These are phyloP conservation scores for Lysandra coridon DNA, from an alignment of 2,888 invertebrate genomes.

Conservation along the genomic window DNA sequence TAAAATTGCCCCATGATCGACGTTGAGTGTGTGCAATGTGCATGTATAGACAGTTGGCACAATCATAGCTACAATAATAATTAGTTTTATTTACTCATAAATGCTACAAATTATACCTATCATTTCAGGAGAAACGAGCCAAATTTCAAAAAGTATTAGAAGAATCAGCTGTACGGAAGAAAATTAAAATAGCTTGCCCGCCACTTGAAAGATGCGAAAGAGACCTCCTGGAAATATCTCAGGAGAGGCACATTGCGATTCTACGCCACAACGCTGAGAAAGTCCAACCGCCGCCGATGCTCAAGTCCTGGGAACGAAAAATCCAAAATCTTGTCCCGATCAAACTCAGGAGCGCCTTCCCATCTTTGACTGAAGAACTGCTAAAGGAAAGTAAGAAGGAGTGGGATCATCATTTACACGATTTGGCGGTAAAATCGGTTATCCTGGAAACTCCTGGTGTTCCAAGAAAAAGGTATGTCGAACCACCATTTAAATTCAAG, in stretches of 20 bases:
- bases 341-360: constrained; percentile 79
- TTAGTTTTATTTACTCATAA: neutral
- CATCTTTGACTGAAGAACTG: constrained; percentile 73
- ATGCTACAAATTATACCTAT: constrained; percentile 31
- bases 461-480: constrained; percentile 66
- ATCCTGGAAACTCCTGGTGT: constrained; percentile 81
- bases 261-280: constrained; percentile 80
- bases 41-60: too few species aligned
- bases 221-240: constrained; percentile 71
- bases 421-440: constrained; percentile 83
- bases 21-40: too few species aligned
- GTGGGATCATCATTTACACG: constrained; percentile 82
- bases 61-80: neutral
- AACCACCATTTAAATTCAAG: constrained; percentile 80
- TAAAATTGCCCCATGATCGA: neutral
- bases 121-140: constrained; percentile 67
- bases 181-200: constrained; percentile 61
- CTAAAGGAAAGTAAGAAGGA: constrained; percentile 79
- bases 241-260: constrained; percentile 76
- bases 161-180: constrained; percentile 63
- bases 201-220: constrained; percentile 59
- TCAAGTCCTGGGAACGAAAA: constrained; percentile 80
- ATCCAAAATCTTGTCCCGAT: constrained; percentile 80
- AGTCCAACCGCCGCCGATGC: constrained; percentile 82
- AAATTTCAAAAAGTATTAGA: constrained; percentile 66